Percentiles rank a stretch among this genome's conserved stretches.
Conservation (phyloP, 2,888 invertebrate genomes). For the Drosophila nr. perissopoda region DNA sequence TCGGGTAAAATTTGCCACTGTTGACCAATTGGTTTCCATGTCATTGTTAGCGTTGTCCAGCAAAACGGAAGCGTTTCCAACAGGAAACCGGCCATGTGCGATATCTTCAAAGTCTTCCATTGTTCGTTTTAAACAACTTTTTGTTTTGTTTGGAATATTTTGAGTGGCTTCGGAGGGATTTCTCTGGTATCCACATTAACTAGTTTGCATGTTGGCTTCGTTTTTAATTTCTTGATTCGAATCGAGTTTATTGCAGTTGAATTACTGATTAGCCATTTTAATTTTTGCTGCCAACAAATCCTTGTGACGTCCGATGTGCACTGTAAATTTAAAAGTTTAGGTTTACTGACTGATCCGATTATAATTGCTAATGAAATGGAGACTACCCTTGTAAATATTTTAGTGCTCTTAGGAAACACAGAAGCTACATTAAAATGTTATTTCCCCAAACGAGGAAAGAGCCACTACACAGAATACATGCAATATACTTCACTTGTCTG, state of each 20-base stretch:
- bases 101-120: constrained; percentile 41
- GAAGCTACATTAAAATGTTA: background rate
- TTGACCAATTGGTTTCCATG: constrained; percentile 51
- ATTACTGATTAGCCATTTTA: background rate
- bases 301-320: background rate
- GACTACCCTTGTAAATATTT: background rate
- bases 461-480: background rate
- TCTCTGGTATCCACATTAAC: background rate
- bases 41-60: constrained; percentile 36
- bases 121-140: background rate
- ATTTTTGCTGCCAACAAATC: background rate
- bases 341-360: background rate
- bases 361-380: background rate
- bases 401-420: background rate
- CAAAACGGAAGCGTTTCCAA: constrained; percentile 3
- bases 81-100: constrained; percentile 15
- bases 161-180: constrained; percentile 7
- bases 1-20: constrained; percentile 55
- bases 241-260: background rate
- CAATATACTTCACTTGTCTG: background rate
- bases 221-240: constrained; percentile 22
- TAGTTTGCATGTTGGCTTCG: constrained; percentile 25
- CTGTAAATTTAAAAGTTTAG: constrained; percentile 19
- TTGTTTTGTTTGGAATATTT: background rate
- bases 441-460: background rate